Base-by-base conservation (phyloP, 2,113 vertebrate genomes). In the Gavia stellata region DNA sequence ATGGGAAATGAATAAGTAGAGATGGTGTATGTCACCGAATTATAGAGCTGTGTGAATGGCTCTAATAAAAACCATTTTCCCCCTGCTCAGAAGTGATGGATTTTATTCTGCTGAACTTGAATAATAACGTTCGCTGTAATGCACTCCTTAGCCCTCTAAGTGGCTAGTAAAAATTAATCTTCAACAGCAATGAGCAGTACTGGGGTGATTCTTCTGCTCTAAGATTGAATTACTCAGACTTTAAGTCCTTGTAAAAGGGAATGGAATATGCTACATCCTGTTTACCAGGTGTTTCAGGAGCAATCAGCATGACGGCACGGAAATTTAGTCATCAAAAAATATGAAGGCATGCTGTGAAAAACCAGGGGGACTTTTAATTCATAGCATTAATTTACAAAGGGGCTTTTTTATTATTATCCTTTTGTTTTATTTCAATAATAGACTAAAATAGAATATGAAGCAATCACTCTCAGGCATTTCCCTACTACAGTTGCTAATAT, bases 161-260 rank as follows among this genome's bases (percentile, higher is more conserved):
- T 87, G 61, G 31, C 77, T 97, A 79, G 49, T 96, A 93, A 98
- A 97, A 96, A 95, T 97, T 93, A 94, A 86, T 95, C 84, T 96
- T 96, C 81, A 97, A 74, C 49, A 79, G 44, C 70, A 93, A 82
- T 68, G 34, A 81, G 17, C 45, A 94, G 84, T 81, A 89, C 78
- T 62, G 78, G 11, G 36, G 50, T 91, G 83, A 92, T 96, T 94
- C 90, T 88, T 95, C 66, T 97, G 49, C 81, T 72, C 52, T 53
- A 66, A 87, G 23, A 95, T 89, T 91, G 83, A 97, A 93, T 70
- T 75, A 86, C 80, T 97, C 70, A 86, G 49, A 92, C 19, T 94
- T 89, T 62, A 87, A 83, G 25, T 93, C 67, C 77, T 92, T 89
- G 78, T 58, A 85, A 61, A 88, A 83, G 9, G 52, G 81, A 97